phyloP scores from a whole-genome alignment of 2,888 invertebrate genomes.

The Anthophora plumipes region DNA sequence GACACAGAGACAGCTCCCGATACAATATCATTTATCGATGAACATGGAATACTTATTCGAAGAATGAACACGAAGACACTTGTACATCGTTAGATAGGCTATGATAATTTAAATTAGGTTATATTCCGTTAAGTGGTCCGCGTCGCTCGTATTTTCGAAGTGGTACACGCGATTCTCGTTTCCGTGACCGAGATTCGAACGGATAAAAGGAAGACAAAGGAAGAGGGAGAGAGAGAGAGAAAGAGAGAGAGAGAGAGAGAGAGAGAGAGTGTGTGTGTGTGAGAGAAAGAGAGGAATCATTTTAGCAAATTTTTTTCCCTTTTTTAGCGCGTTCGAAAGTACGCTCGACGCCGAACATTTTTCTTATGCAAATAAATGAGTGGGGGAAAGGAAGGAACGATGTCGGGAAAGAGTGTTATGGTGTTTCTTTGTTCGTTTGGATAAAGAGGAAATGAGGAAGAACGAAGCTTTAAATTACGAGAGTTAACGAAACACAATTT shows the following conservation, averaged over 20 bases:
- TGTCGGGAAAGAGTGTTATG: conserved; percentile 46
- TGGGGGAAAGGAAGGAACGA: conserved; percentile 36
- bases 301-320: conserved; percentile 39
- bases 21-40: conserved; percentile 30
- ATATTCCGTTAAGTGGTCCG: conserved; percentile 79
- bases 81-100: conserved; percentile 81
- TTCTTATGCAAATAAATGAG: conserved; percentile 56
- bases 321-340: conserved; percentile 60
- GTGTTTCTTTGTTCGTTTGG: conserved; percentile 54
- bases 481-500: conserved; percentile 82
- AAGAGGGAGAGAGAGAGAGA: not conserved
- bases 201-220: not conserved
- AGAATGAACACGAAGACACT: conserved; percentile 55
- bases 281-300: not conserved
- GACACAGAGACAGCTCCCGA: conserved; percentile 30
- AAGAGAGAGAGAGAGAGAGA: not conserved
- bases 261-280: not conserved
- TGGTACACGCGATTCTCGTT: not conserved
- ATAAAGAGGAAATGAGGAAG: conserved; percentile 50
- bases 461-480: conserved; percentile 64
- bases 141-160: conserved; percentile 74
- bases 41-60: conserved; percentile 2
- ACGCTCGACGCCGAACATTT: conserved; percentile 63
- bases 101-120: conserved; percentile 83
- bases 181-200: not conserved